Conservation (phyloP, 2,888 invertebrate species). For the Heliconius sara region DNA sequence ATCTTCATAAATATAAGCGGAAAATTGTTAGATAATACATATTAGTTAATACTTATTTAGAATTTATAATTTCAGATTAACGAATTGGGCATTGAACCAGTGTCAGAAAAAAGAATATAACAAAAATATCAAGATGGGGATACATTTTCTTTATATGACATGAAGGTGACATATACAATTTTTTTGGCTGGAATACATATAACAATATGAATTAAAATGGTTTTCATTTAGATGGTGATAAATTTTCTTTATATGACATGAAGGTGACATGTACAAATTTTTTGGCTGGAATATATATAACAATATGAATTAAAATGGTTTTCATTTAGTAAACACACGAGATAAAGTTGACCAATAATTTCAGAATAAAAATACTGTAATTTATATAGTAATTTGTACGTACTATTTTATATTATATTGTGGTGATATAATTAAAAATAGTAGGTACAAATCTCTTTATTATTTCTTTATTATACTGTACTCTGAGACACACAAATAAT, state of each 20-base stretch:
- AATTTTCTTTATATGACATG: too few relatives aligned
- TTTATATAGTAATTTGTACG: too few relatives aligned
- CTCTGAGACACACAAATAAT: too few relatives aligned
- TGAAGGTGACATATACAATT: background rate
- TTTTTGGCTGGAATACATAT: background rate
- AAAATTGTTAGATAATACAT: too few relatives aligned
- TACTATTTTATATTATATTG: too few relatives aligned
- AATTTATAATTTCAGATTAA: slow-evolving; percentile 22
- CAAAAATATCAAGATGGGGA: background rate
- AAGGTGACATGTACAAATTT: background rate
- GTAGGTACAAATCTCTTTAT: too few relatives aligned
- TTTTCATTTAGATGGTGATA: background rate
- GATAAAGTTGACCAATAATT: background rate
- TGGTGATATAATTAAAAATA: too few relatives aligned
- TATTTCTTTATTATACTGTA: too few relatives aligned
- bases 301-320: background rate
- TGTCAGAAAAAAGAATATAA: slow-evolving; percentile 23
- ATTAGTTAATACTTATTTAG: background rate
- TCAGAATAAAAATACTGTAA: too few relatives aligned
- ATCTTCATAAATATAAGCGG: too few relatives aligned
- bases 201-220: background rate
- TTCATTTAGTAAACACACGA: background rate
- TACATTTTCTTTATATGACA: too few relatives aligned
- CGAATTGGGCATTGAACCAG: slow-evolving; percentile 30
- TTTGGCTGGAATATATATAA: background rate